Conservation (phyloP, 30 jellyfish, hydroid and myxozoan genomes). For the Hydra vulgaris region DNA sequence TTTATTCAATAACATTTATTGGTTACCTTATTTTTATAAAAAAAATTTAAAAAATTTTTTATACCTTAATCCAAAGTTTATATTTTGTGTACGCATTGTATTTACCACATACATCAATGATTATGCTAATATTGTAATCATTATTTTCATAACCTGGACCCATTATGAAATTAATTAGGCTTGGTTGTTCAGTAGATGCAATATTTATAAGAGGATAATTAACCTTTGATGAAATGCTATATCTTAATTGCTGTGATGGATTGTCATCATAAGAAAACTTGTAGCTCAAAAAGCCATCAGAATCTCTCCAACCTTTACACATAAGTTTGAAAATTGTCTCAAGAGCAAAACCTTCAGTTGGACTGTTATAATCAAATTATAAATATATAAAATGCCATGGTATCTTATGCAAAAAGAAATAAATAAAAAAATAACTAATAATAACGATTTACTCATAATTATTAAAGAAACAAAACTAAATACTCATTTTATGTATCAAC, state of each 20-base stretch:
- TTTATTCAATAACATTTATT: too few relatives aligned
- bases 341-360: too few relatives aligned
- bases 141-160: slow-evolving; percentile 46
- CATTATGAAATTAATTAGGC: slow-evolving; percentile 27
- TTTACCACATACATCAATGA: slow-evolving; percentile 31
- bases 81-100: slow-evolving; percentile 38
- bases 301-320: slow-evolving; percentile 49
- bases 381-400: too few relatives aligned
- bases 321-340: slow-evolving; percentile 38
- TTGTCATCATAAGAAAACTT: slow-evolving; percentile 35
- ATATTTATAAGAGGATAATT: slow-evolving; percentile 46
- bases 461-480: too few relatives aligned
- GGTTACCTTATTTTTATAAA: too few relatives aligned
- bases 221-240: slow-evolving; percentile 8
- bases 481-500: too few relatives aligned
- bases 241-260: neutral
- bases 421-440: too few relatives aligned
- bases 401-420: too few relatives aligned
- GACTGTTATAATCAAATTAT: too few relatives aligned
- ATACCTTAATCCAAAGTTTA: too few relatives aligned
- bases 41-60: too few relatives aligned
- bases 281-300: slow-evolving; percentile 41
- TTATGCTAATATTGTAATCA: slow-evolving; percentile 30
- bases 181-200: slow-evolving; percentile 38
- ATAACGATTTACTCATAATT: too few relatives aligned